phyloP scores from a whole-genome alignment of 92 coral and sea anemone genomes.

The Palythoa heliodiscus region DNA sequence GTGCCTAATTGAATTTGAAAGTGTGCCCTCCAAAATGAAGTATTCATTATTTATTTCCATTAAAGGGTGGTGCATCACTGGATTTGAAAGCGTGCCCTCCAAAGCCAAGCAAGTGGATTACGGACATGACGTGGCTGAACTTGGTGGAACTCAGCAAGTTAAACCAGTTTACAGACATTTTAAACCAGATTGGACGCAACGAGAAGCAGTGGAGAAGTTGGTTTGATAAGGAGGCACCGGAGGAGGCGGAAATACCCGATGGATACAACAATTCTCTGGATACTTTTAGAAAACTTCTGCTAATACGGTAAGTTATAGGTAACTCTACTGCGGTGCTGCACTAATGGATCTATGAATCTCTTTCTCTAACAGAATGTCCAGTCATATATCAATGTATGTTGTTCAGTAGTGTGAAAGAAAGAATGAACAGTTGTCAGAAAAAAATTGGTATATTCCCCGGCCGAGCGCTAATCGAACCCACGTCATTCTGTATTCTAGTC shows the following conservation, averaged over 20 bases:
- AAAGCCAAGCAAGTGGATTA: slow-evolving; percentile 93
- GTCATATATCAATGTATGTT: too few species aligned
- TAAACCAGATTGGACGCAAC: slow-evolving; percentile 96
- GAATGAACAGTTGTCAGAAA: too few species aligned
- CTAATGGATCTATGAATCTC: not conserved
- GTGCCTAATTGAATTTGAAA: slow-evolving; percentile 92
- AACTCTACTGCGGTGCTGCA: not conserved
- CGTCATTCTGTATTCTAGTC: too few species aligned
- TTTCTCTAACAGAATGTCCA: too few species aligned
- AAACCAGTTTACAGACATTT: slow-evolving; percentile 91
- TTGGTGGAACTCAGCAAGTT: slow-evolving; percentile 88
- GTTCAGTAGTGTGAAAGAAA: too few species aligned
- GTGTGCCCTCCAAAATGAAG: slow-evolving; percentile 86
- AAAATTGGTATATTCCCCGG: too few species aligned
- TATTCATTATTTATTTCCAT: not conserved
- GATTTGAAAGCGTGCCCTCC: slow-evolving; percentile 94
- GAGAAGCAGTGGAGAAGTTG: slow-evolving; percentile 98
- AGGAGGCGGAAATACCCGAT: slow-evolving; percentile 95
- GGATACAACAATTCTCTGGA: slow-evolving; percentile 96
- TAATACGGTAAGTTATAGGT: slow-evolving; percentile 68
- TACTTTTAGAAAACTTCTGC: slow-evolving; percentile 91
- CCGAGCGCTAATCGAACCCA: too few species aligned
- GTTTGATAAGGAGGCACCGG: slow-evolving; percentile 98
- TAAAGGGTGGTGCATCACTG: slow-evolving; percentile 92
- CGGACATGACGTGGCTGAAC: slow-evolving; percentile 96